Evolutionary conservation across 2,113 vertebrate species (phyloP).

Genomic region (Nyctereutes procyonoides): DNA sequence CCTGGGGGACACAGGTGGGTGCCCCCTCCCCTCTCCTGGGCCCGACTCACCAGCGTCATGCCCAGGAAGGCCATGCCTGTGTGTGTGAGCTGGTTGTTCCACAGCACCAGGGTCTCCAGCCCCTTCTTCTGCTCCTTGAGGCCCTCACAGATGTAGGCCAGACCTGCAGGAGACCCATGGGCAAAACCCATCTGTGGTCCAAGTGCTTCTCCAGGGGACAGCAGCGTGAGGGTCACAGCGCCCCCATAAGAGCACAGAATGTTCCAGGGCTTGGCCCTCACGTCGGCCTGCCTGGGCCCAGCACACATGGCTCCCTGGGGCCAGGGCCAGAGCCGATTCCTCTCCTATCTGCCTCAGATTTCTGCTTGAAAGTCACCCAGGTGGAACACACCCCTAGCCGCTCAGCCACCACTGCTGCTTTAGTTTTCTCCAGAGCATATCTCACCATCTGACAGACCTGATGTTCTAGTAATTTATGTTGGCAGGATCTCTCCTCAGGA

Average conservation of each 20-base stretch:
- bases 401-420: accelerated
- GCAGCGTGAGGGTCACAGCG: accelerated
- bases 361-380: accelerated
- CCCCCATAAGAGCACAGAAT: accelerated
- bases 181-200: neutral
- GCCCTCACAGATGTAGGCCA: slow-evolving; percentile 96
- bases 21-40: too few relatives aligned
- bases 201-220: accelerated
- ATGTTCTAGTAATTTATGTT: too few relatives aligned
- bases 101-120: slow-evolving; percentile 94
- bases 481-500: neutral
- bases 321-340: accelerated
- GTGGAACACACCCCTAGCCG: too few relatives aligned
- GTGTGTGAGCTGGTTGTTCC: slow-evolving; percentile 99
- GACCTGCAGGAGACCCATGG: slow-evolving; percentile 82
- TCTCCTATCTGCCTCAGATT: neutral
- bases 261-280: accelerated
- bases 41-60: slow-evolving; percentile 91
- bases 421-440: neutral
- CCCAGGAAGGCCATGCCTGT: slow-evolving; percentile 96
- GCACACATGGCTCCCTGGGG: neutral
- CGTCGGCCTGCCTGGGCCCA: accelerated
- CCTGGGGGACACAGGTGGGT: accelerated
- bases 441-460: neutral
- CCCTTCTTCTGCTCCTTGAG: slow-evolving; percentile 96